A percentile compares a stretch with the other conserved stretches of the same genome.
Conservation (phyloP, 2,888 invertebrate genomes). For the Netelia virgata region DNA sequence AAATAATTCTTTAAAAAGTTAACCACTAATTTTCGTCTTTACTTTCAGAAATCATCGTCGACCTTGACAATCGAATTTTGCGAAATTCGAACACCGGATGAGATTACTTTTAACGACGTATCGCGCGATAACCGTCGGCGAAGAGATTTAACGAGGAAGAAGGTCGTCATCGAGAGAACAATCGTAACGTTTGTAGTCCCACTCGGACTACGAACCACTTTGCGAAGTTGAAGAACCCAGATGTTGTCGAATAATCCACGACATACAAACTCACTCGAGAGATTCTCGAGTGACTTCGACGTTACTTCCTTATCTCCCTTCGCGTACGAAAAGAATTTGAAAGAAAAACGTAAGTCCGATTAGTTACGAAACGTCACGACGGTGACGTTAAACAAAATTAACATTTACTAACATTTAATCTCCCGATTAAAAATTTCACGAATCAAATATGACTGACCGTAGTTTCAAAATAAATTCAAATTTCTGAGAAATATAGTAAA, state of each 20-base stretch:
- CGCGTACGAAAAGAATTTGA: not conserved
- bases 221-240: not conserved
- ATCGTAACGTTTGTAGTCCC: slow-evolving; percentile 55
- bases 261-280: not conserved
- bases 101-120: slow-evolving; percentile 7
- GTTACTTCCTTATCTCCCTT: not conserved
- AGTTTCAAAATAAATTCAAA: too few relatives aligned
- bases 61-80: slow-evolving; percentile 5
- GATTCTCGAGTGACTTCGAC: not conserved
- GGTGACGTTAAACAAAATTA: too few relatives aligned
- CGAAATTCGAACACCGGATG: slow-evolving; percentile 6
- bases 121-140: not conserved
- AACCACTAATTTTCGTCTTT: slow-evolving; percentile 9
- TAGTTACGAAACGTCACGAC: not conserved
- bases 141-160: slow-evolving; percentile 36
- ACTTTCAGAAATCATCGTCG: slow-evolving; percentile 17
- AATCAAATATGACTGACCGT: too few relatives aligned
- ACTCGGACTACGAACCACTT: slow-evolving; percentile 23
- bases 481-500: not conserved
- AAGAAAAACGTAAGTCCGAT: not conserved
- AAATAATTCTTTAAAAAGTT: slow-evolving; percentile 2
- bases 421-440: too few relatives aligned
- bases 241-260: not conserved
- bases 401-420: too few relatives aligned
- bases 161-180: slow-evolving; percentile 54